Evolutionary conservation across 2,888 invertebrate species (phyloP), one percentile per base, ranked within the genome.

Genomic region (Eupithecia abbreviata): DNA sequence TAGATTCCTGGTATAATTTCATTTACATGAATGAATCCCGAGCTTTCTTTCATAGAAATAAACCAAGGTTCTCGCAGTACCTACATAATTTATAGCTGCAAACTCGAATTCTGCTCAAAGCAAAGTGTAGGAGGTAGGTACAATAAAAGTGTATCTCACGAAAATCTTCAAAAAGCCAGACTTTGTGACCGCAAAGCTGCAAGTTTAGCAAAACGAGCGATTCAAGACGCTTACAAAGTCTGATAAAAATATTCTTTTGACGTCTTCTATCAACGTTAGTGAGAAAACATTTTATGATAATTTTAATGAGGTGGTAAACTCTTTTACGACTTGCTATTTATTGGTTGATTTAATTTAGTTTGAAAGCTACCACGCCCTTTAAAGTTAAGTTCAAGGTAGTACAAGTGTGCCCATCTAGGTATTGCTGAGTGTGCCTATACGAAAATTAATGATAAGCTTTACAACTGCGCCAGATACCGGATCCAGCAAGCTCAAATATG

Each of bases 181-280:
- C 72, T 72, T 78, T 78, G 73, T 76, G 78, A 68, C 45, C 69
- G 55, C 69, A 69, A 76, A 78, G 77, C 68, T 49, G 73, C 12
- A 68, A 65, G 71, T 72, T 78, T 74, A 74, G 73, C 65, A 62
- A 78, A 78, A 78, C 73, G 75, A 75, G 71, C 73, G 67, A 66
- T 72, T 73, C 43, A 72, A 78, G 75, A 68, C 49, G 47, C 69
- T 69, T 69, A 69, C 75, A 73, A 55, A 58, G 42, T 49, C 72
- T 73, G 62, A 67, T 49, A 67, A 73, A 78, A 75, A 78, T 71
- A 73, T 73, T 73, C 71, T 73, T 78, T 76, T 76, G 73, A 78
- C 62, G 68, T 75, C 30, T 47, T 55, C 30, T 30, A 62, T 30
- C 62, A 3, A 62, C 62, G 30, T 58, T 58, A 18, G 58, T 62